A percentile compares a stretch with the other conserved stretches of the same genome.
These are phyloP conservation scores for Cetoscarus ocellatus DNA, from an alignment of 2,797 vertebrate genomes.

Conservation along the genomic window DNA sequence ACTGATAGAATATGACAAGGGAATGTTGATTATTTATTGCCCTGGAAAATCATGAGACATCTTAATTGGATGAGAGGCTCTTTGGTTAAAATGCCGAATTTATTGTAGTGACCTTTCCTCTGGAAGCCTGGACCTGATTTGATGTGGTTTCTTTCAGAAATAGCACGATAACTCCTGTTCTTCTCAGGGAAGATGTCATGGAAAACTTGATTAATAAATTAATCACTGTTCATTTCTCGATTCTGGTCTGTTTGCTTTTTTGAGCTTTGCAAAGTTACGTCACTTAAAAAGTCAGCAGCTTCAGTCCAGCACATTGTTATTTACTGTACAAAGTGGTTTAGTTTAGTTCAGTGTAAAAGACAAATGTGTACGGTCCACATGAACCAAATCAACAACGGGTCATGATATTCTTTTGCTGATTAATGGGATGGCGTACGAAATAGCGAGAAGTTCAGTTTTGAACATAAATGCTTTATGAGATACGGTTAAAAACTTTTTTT, in stretches of 20 bases:
- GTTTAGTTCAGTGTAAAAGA: background rate
- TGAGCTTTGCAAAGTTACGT: background rate
- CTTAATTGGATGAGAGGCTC: conserved; percentile 22
- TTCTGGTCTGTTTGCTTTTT: conserved; percentile 14
- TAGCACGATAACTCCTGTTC: conserved; percentile 1
- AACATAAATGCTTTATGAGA: too few relatives aligned
- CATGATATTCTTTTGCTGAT: background rate
- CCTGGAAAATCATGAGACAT: conserved; percentile 10
- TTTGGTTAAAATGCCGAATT: conserved; percentile 2
- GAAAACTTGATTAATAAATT: conserved; percentile 47
- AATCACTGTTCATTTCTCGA: background rate
- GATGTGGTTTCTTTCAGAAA: conserved; percentile 9
- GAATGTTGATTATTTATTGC: conserved; percentile 26
- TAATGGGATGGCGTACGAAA: too few relatives aligned
- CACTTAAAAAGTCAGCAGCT: background rate
- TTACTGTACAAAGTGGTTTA: background rate
- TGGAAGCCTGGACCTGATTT: background rate
- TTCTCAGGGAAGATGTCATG: conserved; percentile 52
- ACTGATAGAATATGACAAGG: background rate
- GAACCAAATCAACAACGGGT: background rate
- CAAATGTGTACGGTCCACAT: background rate
- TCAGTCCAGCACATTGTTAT: background rate
- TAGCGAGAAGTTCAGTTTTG: too few relatives aligned
- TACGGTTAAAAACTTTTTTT: too few relatives aligned
- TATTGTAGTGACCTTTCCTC: background rate